Percentiles rank a stretch among this genome's conserved stretches.
phyloP scores from a whole-genome alignment of 2,113 vertebrate species.

The Panthera uncia region DNA sequence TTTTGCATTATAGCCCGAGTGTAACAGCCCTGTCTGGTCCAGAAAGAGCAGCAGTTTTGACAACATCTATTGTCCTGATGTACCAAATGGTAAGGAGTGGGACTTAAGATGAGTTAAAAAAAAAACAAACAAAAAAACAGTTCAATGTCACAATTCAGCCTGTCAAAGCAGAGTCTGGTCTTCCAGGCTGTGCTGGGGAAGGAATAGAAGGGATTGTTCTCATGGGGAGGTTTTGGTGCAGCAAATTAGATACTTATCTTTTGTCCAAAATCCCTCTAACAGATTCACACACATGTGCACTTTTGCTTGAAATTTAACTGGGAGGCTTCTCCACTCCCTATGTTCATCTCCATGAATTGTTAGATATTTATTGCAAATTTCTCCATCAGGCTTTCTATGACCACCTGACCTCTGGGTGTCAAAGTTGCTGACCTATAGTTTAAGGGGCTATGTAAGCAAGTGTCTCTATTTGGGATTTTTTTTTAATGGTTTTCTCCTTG shows the following conservation, averaged over 20 bases:
- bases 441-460: conserved; percentile 34
- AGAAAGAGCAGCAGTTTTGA: conserved; percentile 90
- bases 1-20: conserved; percentile 88
- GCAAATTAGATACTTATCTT: neutral
- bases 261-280: neutral
- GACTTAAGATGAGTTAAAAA: neutral
- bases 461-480: neutral
- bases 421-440: conserved; percentile 37
- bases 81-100: conserved; percentile 89
- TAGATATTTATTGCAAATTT: conserved; percentile 54
- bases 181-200: neutral
- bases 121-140: neutral
- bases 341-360: neutral
- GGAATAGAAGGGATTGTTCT: neutral
- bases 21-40: conserved; percentile 92
- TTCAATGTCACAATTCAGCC: neutral
- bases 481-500: conserved; percentile 8
- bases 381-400: conserved; percentile 19
- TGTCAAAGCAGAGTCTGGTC: neutral
- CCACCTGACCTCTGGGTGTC: conserved; percentile 42
- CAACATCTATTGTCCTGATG: conserved; percentile 87
- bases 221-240: neutral
- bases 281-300: neutral
- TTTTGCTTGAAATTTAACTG: neutral
- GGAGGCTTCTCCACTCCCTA: neutral